phyloP scores from a whole-genome alignment of 2,797 vertebrate genomes.

The Pipistrellus kuhlii region DNA sequence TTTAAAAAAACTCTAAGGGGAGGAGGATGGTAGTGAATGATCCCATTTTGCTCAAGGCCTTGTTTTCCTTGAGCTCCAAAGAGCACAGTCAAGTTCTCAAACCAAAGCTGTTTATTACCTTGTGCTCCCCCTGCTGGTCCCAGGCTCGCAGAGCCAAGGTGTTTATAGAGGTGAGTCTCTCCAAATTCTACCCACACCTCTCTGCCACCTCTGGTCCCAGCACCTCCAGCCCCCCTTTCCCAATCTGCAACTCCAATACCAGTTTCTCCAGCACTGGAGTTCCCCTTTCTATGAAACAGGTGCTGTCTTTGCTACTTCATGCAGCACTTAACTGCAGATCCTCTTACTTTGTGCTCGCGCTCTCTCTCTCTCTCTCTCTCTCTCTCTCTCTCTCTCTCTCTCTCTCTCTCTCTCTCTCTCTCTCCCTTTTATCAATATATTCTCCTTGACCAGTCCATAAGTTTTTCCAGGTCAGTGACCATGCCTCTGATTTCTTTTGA shows the following conservation, averaged over 20 bases:
- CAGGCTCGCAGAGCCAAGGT: conserved; percentile 60
- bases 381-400: too few species aligned
- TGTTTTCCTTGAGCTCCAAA: not conserved
- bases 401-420: not conserved
- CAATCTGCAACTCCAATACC: not conserved
- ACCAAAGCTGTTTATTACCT: conserved; percentile 70
- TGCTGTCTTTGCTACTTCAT: not conserved
- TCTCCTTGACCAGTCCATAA: not conserved
- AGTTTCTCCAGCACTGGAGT: not conserved
- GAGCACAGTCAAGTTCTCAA: conserved; percentile 45
- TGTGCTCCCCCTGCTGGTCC: conserved; percentile 79
- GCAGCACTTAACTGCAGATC: not conserved
- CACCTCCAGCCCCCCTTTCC: not conserved
- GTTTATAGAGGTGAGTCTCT: conserved; percentile 61
- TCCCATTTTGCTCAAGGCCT: not conserved
- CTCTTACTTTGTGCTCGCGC: not conserved
- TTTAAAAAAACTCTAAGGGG: not conserved
- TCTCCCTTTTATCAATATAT: not conserved
- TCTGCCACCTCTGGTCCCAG: not conserved
- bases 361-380: not conserved
- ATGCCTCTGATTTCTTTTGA: not conserved
- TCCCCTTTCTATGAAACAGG: not conserved
- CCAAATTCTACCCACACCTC: not conserved
- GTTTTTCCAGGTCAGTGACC: not conserved
- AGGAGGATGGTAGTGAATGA: not conserved